A percentile compares a stretch with the other conserved stretches of the same genome.
Evolutionary conservation across 2,113 vertebrate genomes (phyloP).

Genomic region (Tylochromis polylepis): DNA sequence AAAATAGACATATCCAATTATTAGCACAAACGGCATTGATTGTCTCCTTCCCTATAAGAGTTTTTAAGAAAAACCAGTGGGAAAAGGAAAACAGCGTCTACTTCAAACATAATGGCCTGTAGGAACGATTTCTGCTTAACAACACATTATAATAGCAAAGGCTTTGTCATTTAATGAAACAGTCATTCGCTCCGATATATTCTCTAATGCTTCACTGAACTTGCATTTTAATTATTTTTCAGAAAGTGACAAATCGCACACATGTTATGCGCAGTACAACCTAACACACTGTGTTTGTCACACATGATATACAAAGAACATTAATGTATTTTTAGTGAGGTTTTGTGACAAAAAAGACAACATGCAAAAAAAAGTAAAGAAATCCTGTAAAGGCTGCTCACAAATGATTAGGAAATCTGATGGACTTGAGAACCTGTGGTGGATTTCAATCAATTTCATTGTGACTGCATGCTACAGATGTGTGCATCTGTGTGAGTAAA

Average conservation of each 20-base stretch:
- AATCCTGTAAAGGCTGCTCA: neutral
- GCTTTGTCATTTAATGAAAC: constrained; percentile 9
- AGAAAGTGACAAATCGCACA: neutral
- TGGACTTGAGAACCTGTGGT: neutral
- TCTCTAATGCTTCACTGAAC: neutral
- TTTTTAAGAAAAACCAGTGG: neutral
- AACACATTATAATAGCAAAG: neutral
- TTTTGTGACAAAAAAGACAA: neutral
- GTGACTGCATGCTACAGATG: neutral
- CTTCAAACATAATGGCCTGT: neutral
- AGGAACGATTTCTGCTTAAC: neutral
- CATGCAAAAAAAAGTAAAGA: neutral
- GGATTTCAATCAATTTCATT: neutral
- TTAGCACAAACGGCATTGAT: constrained; percentile 43
- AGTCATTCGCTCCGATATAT: neutral
- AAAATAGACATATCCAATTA: neutral
- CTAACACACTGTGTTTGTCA: neutral
- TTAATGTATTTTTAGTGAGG: neutral
- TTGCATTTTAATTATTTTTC: constrained; percentile 6
- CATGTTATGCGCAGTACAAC: neutral
- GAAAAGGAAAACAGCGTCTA: neutral
- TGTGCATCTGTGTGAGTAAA: neutral
- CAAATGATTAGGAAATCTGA: neutral
- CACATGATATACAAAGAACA: neutral
- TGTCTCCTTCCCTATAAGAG: constrained; percentile 9